phyloP scores from a whole-genome alignment of 2,113 vertebrate genomes.

The Sebastes fasciatus region DNA sequence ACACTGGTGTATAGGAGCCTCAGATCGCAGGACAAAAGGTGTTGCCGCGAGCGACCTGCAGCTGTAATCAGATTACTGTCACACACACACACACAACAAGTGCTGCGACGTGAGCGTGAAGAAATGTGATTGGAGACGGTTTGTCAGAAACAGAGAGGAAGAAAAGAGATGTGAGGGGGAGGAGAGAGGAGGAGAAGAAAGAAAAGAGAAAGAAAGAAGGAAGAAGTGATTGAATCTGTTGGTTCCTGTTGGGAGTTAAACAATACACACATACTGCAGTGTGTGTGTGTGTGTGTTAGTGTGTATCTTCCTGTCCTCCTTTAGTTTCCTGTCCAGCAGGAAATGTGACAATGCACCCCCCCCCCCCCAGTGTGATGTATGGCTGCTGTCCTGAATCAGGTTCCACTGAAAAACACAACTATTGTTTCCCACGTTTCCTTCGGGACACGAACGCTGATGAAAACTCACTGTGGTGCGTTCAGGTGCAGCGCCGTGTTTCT shows the following conservation, averaged over 20 bases:
- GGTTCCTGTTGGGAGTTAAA: conserved; percentile 24
- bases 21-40: conserved; percentile 64
- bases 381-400: conserved; percentile 57
- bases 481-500: conserved; percentile 29
- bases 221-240: conserved; percentile 2
- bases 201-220: neutral
- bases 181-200: conserved; percentile 20
- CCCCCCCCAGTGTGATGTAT: conserved; percentile 40
- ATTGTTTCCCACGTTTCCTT: conserved; percentile 60
- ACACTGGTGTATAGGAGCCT: conserved; percentile 21
- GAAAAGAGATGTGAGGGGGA: neutral
- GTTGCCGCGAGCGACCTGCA: conserved; percentile 59
- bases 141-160: conserved; percentile 41
- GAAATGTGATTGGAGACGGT: conserved; percentile 67
- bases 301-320: conserved; percentile 48
- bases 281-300: conserved; percentile 8
- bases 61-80: conserved; percentile 77
- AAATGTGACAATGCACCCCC: conserved; percentile 46
- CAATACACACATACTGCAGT: conserved; percentile 5
- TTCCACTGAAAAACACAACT: conserved; percentile 54
- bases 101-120: conserved; percentile 38
- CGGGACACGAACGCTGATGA: conserved; percentile 29
- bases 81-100: conserved; percentile 39
- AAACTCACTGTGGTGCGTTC: conserved; percentile 20
- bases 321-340: conserved; percentile 67